A percentile compares a stretch with the other conserved stretches of the same genome.
These are phyloP conservation scores for Montipora foliosa DNA, from an alignment of 64 coral and sea anemone species.

Conservation along the genomic window DNA sequence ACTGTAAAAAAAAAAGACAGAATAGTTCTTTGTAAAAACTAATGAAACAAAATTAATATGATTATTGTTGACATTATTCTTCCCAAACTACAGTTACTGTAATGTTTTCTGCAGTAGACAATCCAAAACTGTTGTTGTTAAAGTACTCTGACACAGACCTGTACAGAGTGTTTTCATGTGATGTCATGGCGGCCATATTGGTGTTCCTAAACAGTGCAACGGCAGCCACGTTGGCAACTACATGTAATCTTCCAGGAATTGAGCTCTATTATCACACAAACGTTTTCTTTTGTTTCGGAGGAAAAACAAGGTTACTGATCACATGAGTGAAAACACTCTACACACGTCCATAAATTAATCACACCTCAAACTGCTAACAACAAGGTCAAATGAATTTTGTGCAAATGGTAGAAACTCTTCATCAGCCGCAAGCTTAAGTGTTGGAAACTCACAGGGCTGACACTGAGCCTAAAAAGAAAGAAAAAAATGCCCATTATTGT, in stretches of 20 bases:
- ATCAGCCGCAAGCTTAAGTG: slow-evolving; percentile 78
- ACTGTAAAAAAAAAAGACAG: slow-evolving; percentile 29
- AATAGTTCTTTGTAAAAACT: neutral
- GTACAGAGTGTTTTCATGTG: no score
- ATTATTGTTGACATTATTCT: no score
- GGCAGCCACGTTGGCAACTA: no score
- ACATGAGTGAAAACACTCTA: neutral
- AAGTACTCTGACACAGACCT: no score
- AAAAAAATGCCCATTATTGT: neutral
- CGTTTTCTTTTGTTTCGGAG: no score
- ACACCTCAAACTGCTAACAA: slow-evolving; percentile 95
- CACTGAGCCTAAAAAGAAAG: slow-evolving; percentile 66
- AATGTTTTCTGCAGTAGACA: no score
- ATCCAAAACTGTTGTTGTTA: no score
- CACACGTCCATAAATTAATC: neutral
- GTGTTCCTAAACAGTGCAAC: no score
- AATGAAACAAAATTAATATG: neutral
- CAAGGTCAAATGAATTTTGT: slow-evolving; percentile 88
- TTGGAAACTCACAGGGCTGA: slow-evolving; percentile 64
- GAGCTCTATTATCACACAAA: no score
- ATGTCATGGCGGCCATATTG: no score
- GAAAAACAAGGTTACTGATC: neutral
- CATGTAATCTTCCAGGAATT: no score
- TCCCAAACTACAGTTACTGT: no score
- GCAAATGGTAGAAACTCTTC: slow-evolving; percentile 96